A percentile compares a stretch with the other conserved stretches of the same genome.
Evolutionary conservation across 2,888 invertebrate species (phyloP).

Genomic region (Tromatobia lineatoria): DNA sequence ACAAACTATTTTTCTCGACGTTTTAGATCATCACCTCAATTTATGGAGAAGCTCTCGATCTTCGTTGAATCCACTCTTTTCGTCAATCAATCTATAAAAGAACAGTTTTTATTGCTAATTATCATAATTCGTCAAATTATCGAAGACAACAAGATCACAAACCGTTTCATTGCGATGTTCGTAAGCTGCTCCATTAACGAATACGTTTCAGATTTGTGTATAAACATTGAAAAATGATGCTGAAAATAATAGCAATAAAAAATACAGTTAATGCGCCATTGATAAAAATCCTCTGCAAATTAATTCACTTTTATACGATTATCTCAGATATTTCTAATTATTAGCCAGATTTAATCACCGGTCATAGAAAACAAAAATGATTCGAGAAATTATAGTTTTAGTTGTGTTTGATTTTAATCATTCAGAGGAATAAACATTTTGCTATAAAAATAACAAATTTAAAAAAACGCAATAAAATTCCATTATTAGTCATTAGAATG

Average conservation of each 20-base stretch:
- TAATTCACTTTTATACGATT: background rate
- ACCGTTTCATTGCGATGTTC: slow-evolving; percentile 98
- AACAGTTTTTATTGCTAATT: background rate
- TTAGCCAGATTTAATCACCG: background rate
- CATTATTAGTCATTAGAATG: no score
- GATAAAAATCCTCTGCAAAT: background rate
- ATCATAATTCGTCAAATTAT: slow-evolving; percentile 10
- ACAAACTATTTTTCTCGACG: no score
- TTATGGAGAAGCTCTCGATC: slow-evolving; percentile 95
- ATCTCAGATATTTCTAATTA: background rate
- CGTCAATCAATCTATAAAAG: slow-evolving; percentile 92
- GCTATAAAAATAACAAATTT: no score
- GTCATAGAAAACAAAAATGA: background rate
- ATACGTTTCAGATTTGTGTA: slow-evolving; percentile 95
- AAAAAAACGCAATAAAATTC: no score
- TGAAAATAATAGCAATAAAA: no score
- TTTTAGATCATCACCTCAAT: slow-evolving; percentile 90
- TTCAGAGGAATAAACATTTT: no score
- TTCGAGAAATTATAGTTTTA: no score
- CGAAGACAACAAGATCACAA: slow-evolving; percentile 68
- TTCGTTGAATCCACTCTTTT: slow-evolving; percentile 96
- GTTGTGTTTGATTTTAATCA: no score
- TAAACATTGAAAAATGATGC: slow-evolving; percentile 96
- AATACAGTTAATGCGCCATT: slow-evolving; percentile 52
- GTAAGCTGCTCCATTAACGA: slow-evolving; percentile 97